Conservation (phyloP, 64 coral and sea anemone species). For the Cladopsammia gracilis region DNA sequence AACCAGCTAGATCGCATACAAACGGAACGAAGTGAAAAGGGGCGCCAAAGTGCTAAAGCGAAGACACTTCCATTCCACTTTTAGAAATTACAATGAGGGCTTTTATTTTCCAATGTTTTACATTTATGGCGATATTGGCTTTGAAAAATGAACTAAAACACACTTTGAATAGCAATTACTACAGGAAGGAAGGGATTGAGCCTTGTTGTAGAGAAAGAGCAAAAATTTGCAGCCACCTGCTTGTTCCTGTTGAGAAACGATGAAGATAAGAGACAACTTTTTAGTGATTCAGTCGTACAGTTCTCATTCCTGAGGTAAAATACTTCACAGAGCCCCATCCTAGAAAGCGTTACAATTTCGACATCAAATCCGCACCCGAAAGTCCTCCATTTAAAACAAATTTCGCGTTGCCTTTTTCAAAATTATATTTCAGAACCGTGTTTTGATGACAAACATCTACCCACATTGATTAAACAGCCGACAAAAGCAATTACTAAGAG, state of each 20-base stretch:
- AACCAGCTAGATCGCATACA: neutral
- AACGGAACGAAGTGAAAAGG: neutral
- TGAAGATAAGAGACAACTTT: neutral
- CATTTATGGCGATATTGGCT: constrained; percentile 6
- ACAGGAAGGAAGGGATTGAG: constrained; percentile 48
- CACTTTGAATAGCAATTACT: constrained; percentile 17
- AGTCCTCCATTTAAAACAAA: constrained; percentile 21
- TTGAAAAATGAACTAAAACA: neutral
- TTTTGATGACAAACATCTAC: constrained; percentile 44
- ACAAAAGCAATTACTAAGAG: constrained; percentile 18
- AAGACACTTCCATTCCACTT: neutral
- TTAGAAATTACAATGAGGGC: constrained; percentile 5
- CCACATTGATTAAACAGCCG: constrained; percentile 35
- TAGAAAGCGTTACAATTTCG: neutral
- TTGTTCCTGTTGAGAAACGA: neutral
- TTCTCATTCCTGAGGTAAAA: neutral
- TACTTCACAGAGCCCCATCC: neutral
- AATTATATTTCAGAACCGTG: constrained; percentile 4
- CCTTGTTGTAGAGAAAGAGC: neutral
- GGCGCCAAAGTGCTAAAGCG: neutral
- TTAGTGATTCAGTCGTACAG: neutral
- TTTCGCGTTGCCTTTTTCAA: constrained; percentile 11
- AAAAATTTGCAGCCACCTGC: constrained; percentile 32
- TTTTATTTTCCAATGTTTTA: neutral
- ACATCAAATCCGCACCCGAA: neutral